phyloP scores from a whole-genome alignment of 2,888 invertebrate species.

The Asteroscopus sphinx region DNA sequence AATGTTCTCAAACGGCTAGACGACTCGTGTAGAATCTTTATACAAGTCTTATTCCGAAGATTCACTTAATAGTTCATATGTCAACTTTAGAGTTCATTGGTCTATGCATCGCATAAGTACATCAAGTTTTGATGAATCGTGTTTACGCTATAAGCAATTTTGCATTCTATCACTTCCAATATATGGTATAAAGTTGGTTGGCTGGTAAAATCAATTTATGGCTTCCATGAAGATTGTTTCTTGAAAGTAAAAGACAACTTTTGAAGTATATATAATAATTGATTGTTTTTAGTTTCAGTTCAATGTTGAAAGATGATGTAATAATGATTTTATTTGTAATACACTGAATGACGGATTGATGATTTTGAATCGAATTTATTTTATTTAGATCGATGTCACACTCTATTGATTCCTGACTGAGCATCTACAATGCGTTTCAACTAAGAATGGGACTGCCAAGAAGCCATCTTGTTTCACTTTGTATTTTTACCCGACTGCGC shows the following conservation, averaged over 20 bases:
- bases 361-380: no score
- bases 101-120: slow-evolving; percentile 11
- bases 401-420: no score
- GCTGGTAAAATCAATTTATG: not conserved
- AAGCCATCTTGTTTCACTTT: no score
- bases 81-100: slow-evolving; percentile 31
- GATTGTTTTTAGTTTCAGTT: no score
- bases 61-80: slow-evolving; percentile 31
- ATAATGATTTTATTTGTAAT: no score
- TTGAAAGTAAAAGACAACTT: slow-evolving; percentile 1
- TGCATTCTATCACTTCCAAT: rapidly evolving
- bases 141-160: not conserved
- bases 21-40: slow-evolving; percentile 7
- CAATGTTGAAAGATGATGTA: no score
- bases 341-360: no score
- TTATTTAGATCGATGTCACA: no score
- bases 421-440: no score
- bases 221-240: not conserved
- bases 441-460: no score
- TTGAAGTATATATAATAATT: no score
- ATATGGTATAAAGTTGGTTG: not conserved
- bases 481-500: no score
- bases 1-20: slow-evolving; percentile 34
- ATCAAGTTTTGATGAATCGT: slow-evolving; percentile 16
- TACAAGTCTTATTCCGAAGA: slow-evolving; percentile 34